These are phyloP conservation scores for Corythaeola cristata DNA, from an alignment of 2,113 vertebrate species.

Conservation along the genomic window DNA sequence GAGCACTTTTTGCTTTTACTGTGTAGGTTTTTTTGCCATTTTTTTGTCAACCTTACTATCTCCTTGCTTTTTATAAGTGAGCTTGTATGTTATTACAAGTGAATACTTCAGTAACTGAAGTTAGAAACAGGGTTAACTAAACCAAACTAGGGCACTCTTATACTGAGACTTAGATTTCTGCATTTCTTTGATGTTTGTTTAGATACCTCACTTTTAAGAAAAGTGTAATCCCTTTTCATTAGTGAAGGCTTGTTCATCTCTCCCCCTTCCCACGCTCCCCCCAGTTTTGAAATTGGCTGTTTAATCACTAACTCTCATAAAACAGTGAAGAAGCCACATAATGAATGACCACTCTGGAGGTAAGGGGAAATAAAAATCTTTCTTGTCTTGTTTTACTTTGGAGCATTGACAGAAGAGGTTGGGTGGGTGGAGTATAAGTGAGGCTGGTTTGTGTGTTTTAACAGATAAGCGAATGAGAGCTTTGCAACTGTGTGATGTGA, in stretches of 20 bases:
- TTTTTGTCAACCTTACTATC: neutral
- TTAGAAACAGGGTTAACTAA: neutral
- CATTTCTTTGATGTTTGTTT: neutral
- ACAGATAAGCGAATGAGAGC: neutral
- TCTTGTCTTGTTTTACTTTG: neutral
- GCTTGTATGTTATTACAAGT: neutral
- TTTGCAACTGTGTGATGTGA: neutral
- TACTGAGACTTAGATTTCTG: neutral
- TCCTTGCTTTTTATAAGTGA: neutral
- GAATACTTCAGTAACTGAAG: neutral
- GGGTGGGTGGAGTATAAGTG: neutral
- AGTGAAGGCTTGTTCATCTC: neutral
- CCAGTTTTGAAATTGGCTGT: neutral
- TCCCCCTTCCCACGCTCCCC: neutral
- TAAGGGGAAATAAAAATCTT: neutral
- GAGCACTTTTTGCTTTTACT: neutral
- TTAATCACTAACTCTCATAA: neutral
- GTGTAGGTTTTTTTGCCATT: rapidly evolving
- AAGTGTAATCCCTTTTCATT: neutral
- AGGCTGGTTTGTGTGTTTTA: neutral
- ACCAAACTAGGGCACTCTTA: neutral
- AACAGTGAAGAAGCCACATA: neutral
- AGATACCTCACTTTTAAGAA: neutral
- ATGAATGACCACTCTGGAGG: rapidly evolving
- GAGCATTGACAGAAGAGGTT: neutral